Evolutionary conservation across 2,113 vertebrate genomes (phyloP).

Genomic region (Dendrocopos noguchii): DNA sequence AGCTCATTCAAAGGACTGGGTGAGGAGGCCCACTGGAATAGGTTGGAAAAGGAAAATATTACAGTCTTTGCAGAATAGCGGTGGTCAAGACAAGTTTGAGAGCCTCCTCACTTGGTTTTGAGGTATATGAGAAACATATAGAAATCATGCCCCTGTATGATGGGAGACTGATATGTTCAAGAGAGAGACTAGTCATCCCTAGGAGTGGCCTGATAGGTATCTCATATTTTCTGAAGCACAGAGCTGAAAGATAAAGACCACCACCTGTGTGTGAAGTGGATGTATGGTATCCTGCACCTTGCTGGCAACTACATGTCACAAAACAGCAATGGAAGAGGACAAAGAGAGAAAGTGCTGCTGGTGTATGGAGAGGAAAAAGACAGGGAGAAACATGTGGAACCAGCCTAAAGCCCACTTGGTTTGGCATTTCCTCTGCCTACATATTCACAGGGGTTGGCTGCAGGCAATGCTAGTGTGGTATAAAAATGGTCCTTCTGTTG

Average conservation of each 20-base stretch:
- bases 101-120: not conserved
- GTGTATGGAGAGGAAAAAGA: not conserved
- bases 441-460: not conserved
- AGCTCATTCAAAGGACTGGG: not conserved
- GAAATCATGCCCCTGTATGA: not conserved
- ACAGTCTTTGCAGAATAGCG: not conserved
- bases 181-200: not conserved
- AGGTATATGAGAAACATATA: not conserved
- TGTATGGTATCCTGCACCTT: not conserved
- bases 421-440: not conserved
- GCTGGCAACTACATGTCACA: accelerated
- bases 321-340: not conserved
- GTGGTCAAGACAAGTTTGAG: not conserved
- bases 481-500: not conserved
- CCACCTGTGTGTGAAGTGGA: too few relatives aligned
- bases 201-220: not conserved
- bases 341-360: not conserved
- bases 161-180: accelerated
- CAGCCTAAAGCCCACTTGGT: not conserved
- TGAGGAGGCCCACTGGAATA: not conserved
- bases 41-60: not conserved
- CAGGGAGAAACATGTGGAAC: not conserved
- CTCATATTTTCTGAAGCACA: not conserved
- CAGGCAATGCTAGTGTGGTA: not conserved
- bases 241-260: not conserved